Percentiles rank a stretch among this genome's conserved stretches.
Evolutionary conservation across 2,888 invertebrate genomes (phyloP).

Genomic region (Calliopum simillimum): DNA sequence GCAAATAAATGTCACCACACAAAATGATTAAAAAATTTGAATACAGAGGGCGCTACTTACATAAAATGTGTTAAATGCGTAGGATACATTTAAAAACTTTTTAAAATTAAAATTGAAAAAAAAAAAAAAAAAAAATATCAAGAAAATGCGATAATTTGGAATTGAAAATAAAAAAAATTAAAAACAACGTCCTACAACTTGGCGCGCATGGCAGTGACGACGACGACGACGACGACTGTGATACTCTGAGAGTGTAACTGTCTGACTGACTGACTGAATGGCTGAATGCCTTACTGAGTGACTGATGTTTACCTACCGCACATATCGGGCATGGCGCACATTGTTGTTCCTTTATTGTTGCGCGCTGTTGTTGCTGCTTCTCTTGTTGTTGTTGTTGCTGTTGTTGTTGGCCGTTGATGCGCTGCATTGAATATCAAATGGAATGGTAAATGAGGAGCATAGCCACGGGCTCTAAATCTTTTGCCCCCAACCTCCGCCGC

Average conservation of each 20-base stretch:
- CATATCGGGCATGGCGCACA: background rate
- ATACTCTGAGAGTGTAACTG: too few species aligned
- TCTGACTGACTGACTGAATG: constrained; percentile 8
- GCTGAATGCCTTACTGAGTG: constrained; percentile 5
- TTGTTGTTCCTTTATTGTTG: background rate
- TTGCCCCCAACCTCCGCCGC: too few species aligned
- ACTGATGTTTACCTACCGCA: constrained; percentile 23
- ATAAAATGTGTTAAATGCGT: too few species aligned
- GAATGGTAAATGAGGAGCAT: constrained; percentile 27
- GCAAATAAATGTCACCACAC: too few species aligned
- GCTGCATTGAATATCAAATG: constrained; percentile 29
- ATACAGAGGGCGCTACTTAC: too few species aligned
- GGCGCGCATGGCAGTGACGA: too few species aligned
- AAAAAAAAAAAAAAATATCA: background rate
- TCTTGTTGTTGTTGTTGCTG: background rate
- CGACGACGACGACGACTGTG: too few species aligned
- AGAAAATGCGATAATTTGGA: constrained; percentile 15
- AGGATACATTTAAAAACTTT: too few species aligned
- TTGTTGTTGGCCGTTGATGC: constrained; percentile 17
- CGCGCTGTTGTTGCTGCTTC: background rate
- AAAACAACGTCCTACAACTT: background rate
- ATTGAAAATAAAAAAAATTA: constrained; percentile 12
- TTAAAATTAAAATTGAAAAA: too few species aligned
- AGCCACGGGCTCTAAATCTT: background rate
- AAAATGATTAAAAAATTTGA: too few species aligned